Evolutionary conservation across 2,113 vertebrate genomes (phyloP).

Genomic region (Globicephala melas): DNA sequence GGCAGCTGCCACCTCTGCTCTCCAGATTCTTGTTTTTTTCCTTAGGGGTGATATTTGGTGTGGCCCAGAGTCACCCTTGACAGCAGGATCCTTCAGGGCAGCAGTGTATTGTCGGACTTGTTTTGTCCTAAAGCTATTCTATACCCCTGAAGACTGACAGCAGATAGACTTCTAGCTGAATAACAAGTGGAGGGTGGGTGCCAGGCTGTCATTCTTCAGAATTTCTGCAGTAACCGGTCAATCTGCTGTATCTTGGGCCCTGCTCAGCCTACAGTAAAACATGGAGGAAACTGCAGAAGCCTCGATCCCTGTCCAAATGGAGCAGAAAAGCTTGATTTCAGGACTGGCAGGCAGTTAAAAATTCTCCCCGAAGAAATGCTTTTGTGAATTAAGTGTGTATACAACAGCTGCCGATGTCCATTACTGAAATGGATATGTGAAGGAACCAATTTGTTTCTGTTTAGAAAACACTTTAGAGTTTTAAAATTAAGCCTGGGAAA

Average conservation of each 20-base stretch:
- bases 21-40: background rate
- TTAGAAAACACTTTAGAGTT: background rate
- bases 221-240: background rate
- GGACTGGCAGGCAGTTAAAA: background rate
- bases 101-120: background rate
- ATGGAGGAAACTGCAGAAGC: background rate
- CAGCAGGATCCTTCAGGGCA: background rate
- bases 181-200: background rate
- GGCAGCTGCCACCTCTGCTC: background rate
- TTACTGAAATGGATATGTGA: background rate
- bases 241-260: background rate
- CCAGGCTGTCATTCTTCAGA: slow-evolving; percentile 40
- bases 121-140: slow-evolving; percentile 23
- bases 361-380: background rate
- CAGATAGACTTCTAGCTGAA: slow-evolving; percentile 1
- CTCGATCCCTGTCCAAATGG: background rate
- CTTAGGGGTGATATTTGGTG: slow-evolving; percentile 18
- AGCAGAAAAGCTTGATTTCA: background rate
- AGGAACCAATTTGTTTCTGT: slow-evolving; percentile 40
- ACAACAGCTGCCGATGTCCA: background rate
- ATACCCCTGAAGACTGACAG: slow-evolving; percentile 30
- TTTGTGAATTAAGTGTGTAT: background rate
- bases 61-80: background rate
- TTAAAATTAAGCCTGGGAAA: background rate
- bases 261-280: background rate